Percentiles rank a stretch among this genome's conserved stretches.
Evolutionary conservation across 2,888 invertebrate species (phyloP).

Genomic region (Ornithoptera priamus): DNA sequence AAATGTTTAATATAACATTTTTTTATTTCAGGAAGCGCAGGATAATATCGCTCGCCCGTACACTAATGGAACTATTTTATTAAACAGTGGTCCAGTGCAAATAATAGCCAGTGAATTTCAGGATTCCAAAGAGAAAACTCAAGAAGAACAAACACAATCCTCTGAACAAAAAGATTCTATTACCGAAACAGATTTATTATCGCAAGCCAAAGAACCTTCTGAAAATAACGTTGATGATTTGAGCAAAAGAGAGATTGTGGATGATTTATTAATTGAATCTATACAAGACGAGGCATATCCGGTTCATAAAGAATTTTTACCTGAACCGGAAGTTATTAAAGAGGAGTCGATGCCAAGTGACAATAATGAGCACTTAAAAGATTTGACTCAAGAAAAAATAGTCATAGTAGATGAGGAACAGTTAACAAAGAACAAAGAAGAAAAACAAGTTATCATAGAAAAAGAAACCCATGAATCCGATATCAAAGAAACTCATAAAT

Average conservation of each 20-base stretch:
- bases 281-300: not conserved
- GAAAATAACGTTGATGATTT: not conserved
- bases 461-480: conserved; percentile 5
- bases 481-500: conserved; percentile 6
- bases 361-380: conserved; percentile 30
- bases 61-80: conserved; percentile 68
- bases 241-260: not conserved
- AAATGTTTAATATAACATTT: not conserved
- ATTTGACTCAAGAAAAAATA: conserved; percentile 15
- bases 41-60: conserved; percentile 68
- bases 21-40: conserved; percentile 62
- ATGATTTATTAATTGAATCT: conserved; percentile 3
- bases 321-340: not conserved
- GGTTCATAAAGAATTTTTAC: not conserved
- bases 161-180: conserved; percentile 29
- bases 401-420: not conserved
- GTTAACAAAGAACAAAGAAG: not conserved
- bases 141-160: conserved; percentile 36
- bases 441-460: not conserved
- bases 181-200: conserved; percentile 26
- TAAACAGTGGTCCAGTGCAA: conserved; percentile 65
- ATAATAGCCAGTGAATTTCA: conserved; percentile 67
- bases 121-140: conserved; percentile 51
- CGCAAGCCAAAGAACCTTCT: conserved; percentile 14
- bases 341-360: conserved; percentile 29